Conservation (phyloP, 2,113 vertebrate genomes). For the Sisor rabdophorus region DNA sequence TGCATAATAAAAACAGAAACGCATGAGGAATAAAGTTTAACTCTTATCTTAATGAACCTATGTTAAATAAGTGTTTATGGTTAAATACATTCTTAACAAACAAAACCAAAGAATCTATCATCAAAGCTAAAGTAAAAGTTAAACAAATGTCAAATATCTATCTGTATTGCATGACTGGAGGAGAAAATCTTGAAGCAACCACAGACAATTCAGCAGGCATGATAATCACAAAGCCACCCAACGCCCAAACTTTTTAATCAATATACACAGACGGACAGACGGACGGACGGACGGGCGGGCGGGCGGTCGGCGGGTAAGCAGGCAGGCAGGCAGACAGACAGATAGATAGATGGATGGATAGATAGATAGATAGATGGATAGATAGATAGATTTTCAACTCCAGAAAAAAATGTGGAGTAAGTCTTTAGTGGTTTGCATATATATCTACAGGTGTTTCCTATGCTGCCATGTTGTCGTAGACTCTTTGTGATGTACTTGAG, state of each 20-base stretch:
- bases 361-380: too few species aligned
- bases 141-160: background rate
- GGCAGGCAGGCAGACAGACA: too few species aligned
- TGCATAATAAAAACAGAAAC: conserved; percentile 7
- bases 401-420: conserved; percentile 1
- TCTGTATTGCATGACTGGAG: too few species aligned
- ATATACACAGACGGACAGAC: too few species aligned
- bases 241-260: too few species aligned
- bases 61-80: background rate
- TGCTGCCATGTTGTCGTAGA: conserved; percentile 52
- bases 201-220: too few species aligned
- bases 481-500: conserved; percentile 60
- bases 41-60: conserved; percentile 12
- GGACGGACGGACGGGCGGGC: too few species aligned
- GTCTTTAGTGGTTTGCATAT: background rate
- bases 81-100: conserved; percentile 13
- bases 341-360: too few species aligned
- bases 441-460: conserved; percentile 37
- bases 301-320: too few species aligned
- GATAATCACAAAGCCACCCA: too few species aligned
- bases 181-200: too few species aligned
- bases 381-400: background rate
- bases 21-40: background rate
- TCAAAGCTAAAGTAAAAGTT: background rate
- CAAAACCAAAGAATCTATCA: background rate